Percentiles rank a stretch among this genome's conserved stretches.
phyloP scores from a whole-genome alignment of 2,888 invertebrate species.

The Linnaemya vulpina region DNA sequence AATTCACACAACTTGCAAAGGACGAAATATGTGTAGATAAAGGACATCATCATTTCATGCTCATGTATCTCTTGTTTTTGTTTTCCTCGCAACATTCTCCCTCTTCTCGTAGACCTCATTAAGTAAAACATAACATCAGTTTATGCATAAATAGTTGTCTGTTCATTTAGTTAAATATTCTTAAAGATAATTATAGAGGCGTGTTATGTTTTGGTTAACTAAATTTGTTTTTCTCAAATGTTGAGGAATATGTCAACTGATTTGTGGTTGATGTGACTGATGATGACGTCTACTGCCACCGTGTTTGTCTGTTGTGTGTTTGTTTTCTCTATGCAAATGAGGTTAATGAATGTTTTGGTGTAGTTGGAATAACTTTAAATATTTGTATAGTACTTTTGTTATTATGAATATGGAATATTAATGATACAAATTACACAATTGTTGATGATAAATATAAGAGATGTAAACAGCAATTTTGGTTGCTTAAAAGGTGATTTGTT shows the following conservation, averaged over 20 bases:
- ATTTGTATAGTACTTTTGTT: background rate
- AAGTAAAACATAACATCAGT: conserved; percentile 20
- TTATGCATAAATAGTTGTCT: conserved; percentile 19
- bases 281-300: background rate
- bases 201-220: conserved; percentile 46
- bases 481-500: background rate
- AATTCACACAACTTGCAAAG: background rate
- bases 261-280: conserved; percentile 44
- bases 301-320: background rate
- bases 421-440: conserved; percentile 19
- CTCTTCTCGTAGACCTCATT: background rate
- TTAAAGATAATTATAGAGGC: conserved; percentile 56
- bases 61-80: conserved; percentile 20
- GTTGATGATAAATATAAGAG: background rate
- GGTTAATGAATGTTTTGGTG: conserved; percentile 37
- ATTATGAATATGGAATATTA: conserved; percentile 33
- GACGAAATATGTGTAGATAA: background rate
- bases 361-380: background rate
- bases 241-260: conserved; percentile 54
- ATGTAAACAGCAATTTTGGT: background rate
- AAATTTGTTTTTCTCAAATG: conserved; percentile 50
- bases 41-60: conserved; percentile 31
- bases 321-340: conserved; percentile 23
- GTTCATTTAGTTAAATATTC: conserved; percentile 26
- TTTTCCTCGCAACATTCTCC: background rate